Conservation (phyloP, 2,888 invertebrate genomes). For the Linnaemya vulpina region DNA sequence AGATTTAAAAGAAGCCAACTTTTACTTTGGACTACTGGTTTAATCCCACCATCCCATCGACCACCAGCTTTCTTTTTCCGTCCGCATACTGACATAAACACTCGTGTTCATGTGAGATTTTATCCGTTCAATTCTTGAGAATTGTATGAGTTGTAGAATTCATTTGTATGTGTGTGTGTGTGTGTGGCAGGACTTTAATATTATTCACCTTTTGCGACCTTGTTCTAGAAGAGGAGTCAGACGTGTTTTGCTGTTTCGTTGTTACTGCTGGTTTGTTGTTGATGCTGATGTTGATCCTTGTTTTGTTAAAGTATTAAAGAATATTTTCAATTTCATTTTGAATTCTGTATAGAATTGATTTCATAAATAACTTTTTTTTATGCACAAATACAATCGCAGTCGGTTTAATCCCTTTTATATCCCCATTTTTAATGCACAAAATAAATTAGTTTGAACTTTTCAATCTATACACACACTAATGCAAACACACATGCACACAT, state of each 20-base stretch:
- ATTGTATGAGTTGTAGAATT: neutral
- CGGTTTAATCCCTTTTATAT: constrained; percentile 2
- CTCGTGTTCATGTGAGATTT: neutral
- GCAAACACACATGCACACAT: too few relatives aligned
- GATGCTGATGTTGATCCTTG: neutral
- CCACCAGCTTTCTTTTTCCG: too few relatives aligned
- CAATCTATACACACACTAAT: too few relatives aligned
- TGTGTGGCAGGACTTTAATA: constrained; percentile 2
- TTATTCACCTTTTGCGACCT: constrained; percentile 30
- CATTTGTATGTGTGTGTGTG: neutral
- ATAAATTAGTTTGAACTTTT: neutral
- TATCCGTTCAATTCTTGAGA: neutral
- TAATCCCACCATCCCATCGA: neutral
- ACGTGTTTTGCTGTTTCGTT: neutral
- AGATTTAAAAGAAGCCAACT: neutral
- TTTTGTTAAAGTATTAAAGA: neutral
- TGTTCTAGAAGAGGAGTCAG: neutral
- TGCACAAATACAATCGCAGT: neutral
- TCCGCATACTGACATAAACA: too few relatives aligned
- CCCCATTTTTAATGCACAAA: neutral
- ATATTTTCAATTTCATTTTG: constrained; percentile 22
- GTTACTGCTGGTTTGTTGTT: constrained; percentile 12
- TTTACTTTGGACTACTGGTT: neutral
- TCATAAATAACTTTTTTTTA: neutral
- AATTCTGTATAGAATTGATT: constrained; percentile 22